Evolutionary conservation across 2,113 vertebrate genomes (phyloP).

Genomic region (Chrysochloris asiatica): DNA sequence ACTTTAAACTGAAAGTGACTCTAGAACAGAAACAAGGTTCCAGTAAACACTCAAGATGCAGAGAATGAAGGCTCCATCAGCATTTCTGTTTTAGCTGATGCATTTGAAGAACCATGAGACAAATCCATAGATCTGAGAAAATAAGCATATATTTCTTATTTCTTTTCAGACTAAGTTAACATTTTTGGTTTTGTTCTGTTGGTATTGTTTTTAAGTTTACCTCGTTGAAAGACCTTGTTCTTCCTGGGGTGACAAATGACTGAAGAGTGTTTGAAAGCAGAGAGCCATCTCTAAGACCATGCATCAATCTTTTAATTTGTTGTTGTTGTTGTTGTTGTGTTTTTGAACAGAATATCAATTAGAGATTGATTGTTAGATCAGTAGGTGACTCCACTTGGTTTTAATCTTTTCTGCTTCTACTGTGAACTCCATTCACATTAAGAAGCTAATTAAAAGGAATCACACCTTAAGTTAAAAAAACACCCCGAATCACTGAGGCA

Average conservation of each 20-base stretch:
- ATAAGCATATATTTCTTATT: neutral
- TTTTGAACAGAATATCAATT: neutral
- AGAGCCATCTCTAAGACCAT: neutral
- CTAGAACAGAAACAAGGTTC: neutral
- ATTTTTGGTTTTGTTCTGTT: neutral
- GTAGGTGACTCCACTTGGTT: conserved; percentile 14
- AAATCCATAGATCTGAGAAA: neutral
- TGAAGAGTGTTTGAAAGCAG: neutral
- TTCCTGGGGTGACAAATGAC: neutral
- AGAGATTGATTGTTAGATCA: neutral
- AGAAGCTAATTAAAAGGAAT: conserved; percentile 55
- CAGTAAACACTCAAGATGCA: conserved; percentile 11
- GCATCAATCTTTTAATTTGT: neutral
- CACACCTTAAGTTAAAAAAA: neutral
- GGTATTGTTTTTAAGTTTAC: conserved; percentile 20
- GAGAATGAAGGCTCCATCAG: neutral
- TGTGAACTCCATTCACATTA: conserved; percentile 10
- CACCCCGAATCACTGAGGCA: neutral
- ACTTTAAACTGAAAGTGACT: conserved; percentile 49
- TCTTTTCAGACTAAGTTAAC: conserved; percentile 9
- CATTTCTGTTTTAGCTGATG: neutral
- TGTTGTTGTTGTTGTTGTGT: too few relatives aligned
- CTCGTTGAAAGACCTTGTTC: conserved; percentile 1
- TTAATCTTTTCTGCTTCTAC: conserved; percentile 38
- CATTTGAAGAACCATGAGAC: conserved; percentile 30